Percentiles rank a stretch among this genome's conserved stretches.
These are phyloP conservation scores for Semnopithecus entellus DNA, from an alignment of 2,113 vertebrate genomes.

Conservation along the genomic window DNA sequence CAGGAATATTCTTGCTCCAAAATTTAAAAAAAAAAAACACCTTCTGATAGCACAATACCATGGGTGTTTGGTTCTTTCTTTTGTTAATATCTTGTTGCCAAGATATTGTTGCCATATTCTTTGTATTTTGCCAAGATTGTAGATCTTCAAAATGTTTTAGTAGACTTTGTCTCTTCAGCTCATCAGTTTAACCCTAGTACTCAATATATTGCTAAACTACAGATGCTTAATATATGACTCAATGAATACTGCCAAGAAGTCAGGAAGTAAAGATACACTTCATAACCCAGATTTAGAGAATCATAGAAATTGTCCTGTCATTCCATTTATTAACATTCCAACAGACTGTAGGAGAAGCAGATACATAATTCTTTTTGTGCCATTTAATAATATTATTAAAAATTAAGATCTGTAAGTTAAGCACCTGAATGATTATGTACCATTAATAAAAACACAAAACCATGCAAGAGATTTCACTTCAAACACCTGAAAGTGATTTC, in stretches of 20 bases:
- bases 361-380: conserved; percentile 82
- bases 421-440: background rate
- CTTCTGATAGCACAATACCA: background rate
- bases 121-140: background rate
- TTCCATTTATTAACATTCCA: conserved; percentile 71
- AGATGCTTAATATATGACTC: background rate
- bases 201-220: background rate
- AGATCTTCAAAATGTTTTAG: background rate
- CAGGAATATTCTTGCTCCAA: background rate
- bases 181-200: background rate
- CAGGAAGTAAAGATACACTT: background rate
- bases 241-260: background rate
- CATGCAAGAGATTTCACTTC: background rate
- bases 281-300: background rate
- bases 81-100: too few species aligned
- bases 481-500: background rate
- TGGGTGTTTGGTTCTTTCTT: background rate
- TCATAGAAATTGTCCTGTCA: background rate
- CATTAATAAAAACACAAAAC: background rate
- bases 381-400: conserved; percentile 62
- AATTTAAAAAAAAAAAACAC: background rate
- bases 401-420: background rate
- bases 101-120: background rate
- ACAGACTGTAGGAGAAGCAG: conserved; percentile 40
- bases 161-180: background rate